These are phyloP conservation scores for Hemichromis elongatus DNA, from an alignment of 2,113 vertebrate genomes.

Conservation along the genomic window DNA sequence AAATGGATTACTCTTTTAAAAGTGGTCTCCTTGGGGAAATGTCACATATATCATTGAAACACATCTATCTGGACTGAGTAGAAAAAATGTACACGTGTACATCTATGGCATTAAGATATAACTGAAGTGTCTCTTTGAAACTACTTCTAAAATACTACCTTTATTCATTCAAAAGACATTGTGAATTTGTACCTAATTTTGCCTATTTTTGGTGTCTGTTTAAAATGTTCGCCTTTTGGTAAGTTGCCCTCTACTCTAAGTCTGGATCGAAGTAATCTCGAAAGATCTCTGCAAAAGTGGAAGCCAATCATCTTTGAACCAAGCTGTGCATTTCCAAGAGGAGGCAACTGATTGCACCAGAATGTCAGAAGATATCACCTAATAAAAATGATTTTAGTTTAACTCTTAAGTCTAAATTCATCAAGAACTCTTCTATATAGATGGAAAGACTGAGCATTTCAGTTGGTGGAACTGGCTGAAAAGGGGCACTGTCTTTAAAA, in stretches of 20 bases:
- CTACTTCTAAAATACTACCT: neutral
- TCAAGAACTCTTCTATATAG: neutral
- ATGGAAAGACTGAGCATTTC: neutral
- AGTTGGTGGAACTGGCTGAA: neutral
- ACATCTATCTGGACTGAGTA: constrained; percentile 19
- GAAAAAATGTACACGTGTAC: neutral
- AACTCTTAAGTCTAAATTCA: neutral
- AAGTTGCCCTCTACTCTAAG: neutral
- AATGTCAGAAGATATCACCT: neutral
- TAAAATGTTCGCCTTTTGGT: neutral
- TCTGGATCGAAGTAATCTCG: too few species aligned
- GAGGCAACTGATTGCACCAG: neutral
- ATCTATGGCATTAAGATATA: neutral
- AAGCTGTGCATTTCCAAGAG: neutral
- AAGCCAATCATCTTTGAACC: neutral
- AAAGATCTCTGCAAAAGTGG: neutral
- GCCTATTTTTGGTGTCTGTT: neutral
- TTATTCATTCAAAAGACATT: neutral
- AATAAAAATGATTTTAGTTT: neutral
- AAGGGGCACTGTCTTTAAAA: neutral
- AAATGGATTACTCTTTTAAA: constrained; percentile 68
- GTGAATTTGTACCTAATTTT: neutral
- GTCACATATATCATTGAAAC: constrained; percentile 58
- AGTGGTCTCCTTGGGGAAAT: constrained; percentile 64
- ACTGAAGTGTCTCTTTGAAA: neutral